Evolutionary conservation across 64 coral and sea anemone genomes (phyloP).

Genomic region (Platygyra sinensis): DNA sequence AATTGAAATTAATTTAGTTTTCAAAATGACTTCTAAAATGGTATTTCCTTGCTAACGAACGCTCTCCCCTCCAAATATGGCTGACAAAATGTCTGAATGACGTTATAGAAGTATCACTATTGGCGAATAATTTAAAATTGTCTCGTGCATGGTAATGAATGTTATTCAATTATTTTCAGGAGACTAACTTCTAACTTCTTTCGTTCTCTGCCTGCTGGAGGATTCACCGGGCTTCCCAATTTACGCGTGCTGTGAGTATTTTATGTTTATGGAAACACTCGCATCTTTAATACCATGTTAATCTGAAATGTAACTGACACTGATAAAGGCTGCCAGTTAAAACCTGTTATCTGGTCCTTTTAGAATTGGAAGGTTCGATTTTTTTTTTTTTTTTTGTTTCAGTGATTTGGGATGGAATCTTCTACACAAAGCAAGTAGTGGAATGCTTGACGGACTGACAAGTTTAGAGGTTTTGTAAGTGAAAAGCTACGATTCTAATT

Average conservation of each 20-base stretch:
- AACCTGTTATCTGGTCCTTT: no score
- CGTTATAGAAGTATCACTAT: no score
- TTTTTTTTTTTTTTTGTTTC: background rate
- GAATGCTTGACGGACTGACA: background rate
- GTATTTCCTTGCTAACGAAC: no score
- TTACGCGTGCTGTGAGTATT: conserved; percentile 20
- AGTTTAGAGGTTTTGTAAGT: conserved; percentile 20
- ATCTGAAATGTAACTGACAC: no score
- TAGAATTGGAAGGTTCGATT: background rate
- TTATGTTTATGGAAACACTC: no score
- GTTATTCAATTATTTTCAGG: background rate
- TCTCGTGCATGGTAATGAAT: no score
- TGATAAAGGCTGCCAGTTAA: no score
- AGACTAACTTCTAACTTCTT: conserved; percentile 2
- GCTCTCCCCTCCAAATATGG: no score
- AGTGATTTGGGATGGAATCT: conserved; percentile 10
- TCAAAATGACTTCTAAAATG: no score
- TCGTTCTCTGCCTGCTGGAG: background rate
- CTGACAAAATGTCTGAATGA: no score
- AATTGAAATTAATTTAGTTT: no score
- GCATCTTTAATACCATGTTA: background rate
- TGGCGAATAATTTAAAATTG: no score
- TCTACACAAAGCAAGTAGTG: background rate
- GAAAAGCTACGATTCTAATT: background rate
- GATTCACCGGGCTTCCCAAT: background rate